Evolutionary conservation across 2,888 invertebrate species (phyloP).

Genomic region (Pediacus dermestoides): DNA sequence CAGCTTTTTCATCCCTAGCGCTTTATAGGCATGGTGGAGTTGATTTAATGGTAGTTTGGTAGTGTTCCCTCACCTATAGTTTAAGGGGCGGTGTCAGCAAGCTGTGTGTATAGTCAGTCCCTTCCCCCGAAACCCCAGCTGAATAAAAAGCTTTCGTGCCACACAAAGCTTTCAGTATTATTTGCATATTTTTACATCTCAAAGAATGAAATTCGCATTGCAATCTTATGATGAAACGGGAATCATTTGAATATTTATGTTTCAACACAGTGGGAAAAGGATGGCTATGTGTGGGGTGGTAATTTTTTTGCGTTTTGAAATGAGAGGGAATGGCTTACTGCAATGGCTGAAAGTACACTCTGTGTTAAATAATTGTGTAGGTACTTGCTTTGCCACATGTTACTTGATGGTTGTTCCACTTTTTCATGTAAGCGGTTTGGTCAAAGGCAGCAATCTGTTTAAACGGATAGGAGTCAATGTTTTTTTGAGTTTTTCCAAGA

Average conservation of each 20-base stretch:
- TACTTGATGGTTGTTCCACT: no score
- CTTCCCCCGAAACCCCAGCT: constrained; percentile 23
- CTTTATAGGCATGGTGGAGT: constrained; percentile 35
- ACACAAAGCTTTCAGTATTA: constrained; percentile 40
- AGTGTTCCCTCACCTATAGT: constrained; percentile 39
- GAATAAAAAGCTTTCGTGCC: constrained; percentile 26
- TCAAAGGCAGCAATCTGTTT: no score
- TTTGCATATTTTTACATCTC: constrained; percentile 48
- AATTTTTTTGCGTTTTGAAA: constrained; percentile 22
- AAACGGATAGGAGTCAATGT: no score
- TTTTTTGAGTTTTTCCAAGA: no score
- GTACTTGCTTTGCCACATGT: no score
- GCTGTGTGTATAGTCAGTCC: constrained; percentile 29
- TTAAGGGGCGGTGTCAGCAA: constrained; percentile 39
- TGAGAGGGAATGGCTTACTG: constrained; percentile 2
- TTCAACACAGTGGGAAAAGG: constrained; percentile 26
- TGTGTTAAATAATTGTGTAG: no score
- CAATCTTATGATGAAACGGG: constrained; percentile 40
- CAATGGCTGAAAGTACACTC: constrained; percentile 36
- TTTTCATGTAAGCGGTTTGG: no score
- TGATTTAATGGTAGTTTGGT: constrained; percentile 40
- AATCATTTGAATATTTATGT: constrained; percentile 39
- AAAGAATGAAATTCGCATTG: constrained; percentile 43
- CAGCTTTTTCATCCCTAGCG: constrained; percentile 23
- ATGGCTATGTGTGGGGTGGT: constrained; percentile 19